Conservation (phyloP, 2,113 vertebrate species). For the Addax nasomaculatus region DNA sequence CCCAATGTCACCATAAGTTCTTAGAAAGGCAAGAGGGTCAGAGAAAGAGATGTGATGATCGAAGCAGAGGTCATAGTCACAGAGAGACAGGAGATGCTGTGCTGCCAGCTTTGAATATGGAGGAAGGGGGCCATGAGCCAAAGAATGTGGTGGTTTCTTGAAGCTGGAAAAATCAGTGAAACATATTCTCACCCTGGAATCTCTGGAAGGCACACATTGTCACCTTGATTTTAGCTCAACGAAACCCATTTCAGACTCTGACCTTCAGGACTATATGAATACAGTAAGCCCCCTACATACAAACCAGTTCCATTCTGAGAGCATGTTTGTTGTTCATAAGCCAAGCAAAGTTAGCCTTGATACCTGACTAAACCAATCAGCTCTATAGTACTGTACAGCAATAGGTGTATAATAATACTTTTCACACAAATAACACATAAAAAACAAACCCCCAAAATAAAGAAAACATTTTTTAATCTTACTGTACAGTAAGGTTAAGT, state of each 20-base stretch:
- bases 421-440: neutral
- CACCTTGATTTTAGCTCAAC: neutral
- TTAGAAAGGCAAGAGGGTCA: neutral
- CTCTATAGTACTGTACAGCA: neutral
- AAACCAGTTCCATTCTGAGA: neutral
- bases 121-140: neutral
- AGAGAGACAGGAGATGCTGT: neutral
- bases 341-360: neutral
- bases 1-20: neutral
- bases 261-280: neutral
- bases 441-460: neutral
- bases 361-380: neutral
- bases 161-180: neutral
- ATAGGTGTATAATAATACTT: neutral
- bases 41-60: neutral
- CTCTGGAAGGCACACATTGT: neutral
- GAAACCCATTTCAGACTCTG: neutral
- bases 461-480: neutral
- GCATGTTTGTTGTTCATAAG: neutral
- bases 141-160: neutral
- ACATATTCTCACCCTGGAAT: neutral
- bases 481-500: neutral
- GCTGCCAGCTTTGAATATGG: neutral
- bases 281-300: neutral
- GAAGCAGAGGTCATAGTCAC: neutral